Evolutionary conservation across 2,797 vertebrate genomes (phyloP).

Genomic region (Nyctibius grandis): DNA sequence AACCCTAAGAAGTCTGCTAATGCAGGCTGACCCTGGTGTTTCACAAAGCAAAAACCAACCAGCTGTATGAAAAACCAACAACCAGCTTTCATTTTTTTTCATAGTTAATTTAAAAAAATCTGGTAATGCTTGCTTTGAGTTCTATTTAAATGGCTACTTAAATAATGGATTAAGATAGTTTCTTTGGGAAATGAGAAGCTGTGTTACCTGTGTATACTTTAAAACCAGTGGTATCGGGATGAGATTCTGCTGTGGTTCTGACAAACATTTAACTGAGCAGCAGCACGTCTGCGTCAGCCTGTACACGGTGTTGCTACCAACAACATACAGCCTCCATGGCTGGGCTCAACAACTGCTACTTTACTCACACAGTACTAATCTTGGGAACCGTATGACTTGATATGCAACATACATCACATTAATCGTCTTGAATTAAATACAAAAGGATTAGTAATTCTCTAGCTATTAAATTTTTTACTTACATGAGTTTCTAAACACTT

Average conservation of each 20-base stretch:
- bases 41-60: neutral
- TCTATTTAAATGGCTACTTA: neutral
- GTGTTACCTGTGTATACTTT: neutral
- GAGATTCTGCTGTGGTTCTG: slow-evolving; percentile 1
- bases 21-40: neutral
- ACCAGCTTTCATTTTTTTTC: neutral
- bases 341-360: neutral
- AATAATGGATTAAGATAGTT: neutral
- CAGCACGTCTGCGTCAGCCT: neutral
- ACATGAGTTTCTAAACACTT: slow-evolving; percentile 59
- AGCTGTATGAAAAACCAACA: neutral
- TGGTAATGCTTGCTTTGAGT: neutral
- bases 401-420: slow-evolving; percentile 19
- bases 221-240: neutral
- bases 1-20: neutral
- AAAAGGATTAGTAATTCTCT: slow-evolving; percentile 56
- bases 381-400: neutral
- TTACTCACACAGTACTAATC: neutral
- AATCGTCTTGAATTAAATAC: slow-evolving; percentile 13
- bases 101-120: neutral
- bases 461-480: slow-evolving; percentile 60
- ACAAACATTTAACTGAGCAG: neutral
- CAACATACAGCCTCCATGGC: neutral
- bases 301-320: neutral
- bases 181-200: neutral